These are phyloP conservation scores for Mesocentrotus franciscanus DNA, from an alignment of 53 echinoderm and acorn worm genomes.

Conservation along the genomic window DNA sequence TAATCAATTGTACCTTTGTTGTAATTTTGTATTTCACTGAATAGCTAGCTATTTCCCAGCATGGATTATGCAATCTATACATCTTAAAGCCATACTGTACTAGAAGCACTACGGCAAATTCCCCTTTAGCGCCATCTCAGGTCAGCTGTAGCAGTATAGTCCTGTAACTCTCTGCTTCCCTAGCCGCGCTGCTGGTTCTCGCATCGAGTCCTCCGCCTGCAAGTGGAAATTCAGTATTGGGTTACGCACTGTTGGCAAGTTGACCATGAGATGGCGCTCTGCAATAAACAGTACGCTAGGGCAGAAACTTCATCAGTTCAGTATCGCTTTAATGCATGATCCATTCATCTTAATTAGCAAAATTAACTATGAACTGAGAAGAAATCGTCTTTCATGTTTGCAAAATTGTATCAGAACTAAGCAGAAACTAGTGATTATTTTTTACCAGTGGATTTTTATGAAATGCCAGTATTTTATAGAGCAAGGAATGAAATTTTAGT, in stretches of 20 bases:
- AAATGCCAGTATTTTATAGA: constrained; percentile 33
- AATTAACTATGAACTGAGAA: constrained; percentile 7
- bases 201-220: no score
- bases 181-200: no score
- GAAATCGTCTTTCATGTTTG: constrained; percentile 41
- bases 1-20: not conserved
- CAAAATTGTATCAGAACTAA: constrained; percentile 1
- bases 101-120: no score
- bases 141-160: no score
- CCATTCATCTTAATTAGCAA: not conserved
- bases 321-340: no score
- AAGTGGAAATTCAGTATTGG: no score
- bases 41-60: not conserved
- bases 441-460: not conserved
- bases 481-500: not conserved
- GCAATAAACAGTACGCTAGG: no score
- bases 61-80: not conserved
- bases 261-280: no score
- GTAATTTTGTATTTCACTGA: not conserved
- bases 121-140: no score
- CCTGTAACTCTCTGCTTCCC: no score
- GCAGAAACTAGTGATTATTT: constrained; percentile 29
- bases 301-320: no score
- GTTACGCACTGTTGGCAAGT: no score
- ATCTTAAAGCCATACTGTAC: not conserved